Base-by-base conservation (phyloP, 2,888 invertebrate genomes). In the Rhagonycha fulva region DNA sequence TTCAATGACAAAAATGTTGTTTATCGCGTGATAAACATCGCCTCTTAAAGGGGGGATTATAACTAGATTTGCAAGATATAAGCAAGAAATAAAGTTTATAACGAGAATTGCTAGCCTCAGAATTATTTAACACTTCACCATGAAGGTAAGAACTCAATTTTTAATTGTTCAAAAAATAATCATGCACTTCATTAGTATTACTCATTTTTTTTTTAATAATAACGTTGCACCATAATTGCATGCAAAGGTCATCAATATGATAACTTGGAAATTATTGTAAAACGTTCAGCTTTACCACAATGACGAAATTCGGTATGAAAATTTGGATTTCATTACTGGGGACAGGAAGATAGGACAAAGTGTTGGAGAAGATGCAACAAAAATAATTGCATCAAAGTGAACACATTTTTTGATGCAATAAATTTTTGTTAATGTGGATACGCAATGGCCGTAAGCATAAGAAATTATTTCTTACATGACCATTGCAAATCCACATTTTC, bases 21-120 rank as follows among this genome's bases (percentile, higher is more conserved):
- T 47, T 47, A n/a, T 47, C 47, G 47, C 47, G 47, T 47, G 19
- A 19, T 47, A 12, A 47, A n/a, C 47, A n/a, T 47, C n/a, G n/a
- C 47, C n/a, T 47, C 47, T 47, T 3, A 19, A 61, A 68, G 68
- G 12, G 72, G 72, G 72, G 72, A 60, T 19, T 61, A 68, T 68
- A 72, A 72, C 72, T 72, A 28, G 72, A 72, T 68, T 72, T 14
- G n/a, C 66, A 47, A 71, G 71, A 71, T 47, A 71, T 47, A 14
- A 66, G 14, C 61, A 24, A n/a, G 66, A 47, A 47, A 47, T 47
- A 47, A 47, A 47, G 47, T 47, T 47, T n/a, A 47, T 32, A 47
- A 47, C n/a, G 11, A n/a, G n/a, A 47, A 47, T 47, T 47, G n/a
- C 7, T 47, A n/a, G n/a, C 47, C 7, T n/a, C 47, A 47, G n/a